A percentile compares a stretch with the other conserved stretches of the same genome.
phyloP scores from a whole-genome alignment of 2,888 invertebrate genomes.

The Tetropium fuscum region DNA sequence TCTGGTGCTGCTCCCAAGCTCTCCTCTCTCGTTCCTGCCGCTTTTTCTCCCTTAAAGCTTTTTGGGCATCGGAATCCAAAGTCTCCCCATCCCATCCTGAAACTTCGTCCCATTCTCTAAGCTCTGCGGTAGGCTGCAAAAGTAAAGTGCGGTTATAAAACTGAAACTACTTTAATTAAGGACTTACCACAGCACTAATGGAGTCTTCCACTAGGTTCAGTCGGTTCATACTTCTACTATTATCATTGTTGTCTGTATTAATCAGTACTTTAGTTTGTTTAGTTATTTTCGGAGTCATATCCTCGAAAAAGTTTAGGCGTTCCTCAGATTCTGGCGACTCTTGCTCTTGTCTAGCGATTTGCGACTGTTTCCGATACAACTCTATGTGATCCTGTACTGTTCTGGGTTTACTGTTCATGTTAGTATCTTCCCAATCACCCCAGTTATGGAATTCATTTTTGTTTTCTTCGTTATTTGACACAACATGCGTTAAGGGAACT shows the following conservation, averaged over 20 bases:
- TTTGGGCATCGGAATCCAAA: conserved; percentile 57
- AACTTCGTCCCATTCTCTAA: conserved; percentile 63
- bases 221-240: conserved; percentile 49
- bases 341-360: conserved; percentile 58
- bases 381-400: conserved; percentile 75
- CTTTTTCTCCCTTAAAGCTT: conserved; percentile 59
- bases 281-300: conserved; percentile 74
- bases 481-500: conserved; percentile 70
- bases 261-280: conserved; percentile 71
- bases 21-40: conserved; percentile 58
- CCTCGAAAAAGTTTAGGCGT: conserved; percentile 71
- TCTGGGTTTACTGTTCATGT: conserved; percentile 60
- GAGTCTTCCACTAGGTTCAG: conserved; percentile 51
- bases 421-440: conserved; percentile 74
- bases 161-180: not conserved
- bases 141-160: not conserved
- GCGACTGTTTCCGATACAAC: conserved; percentile 70
- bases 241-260: conserved; percentile 57
- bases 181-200: conserved; percentile 46
- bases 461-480: conserved; percentile 60
- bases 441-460: conserved; percentile 66
- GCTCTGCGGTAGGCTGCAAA: conserved; percentile 55
- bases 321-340: conserved; percentile 63
- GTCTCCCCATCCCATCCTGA: conserved; percentile 61
- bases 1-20: conserved; percentile 61